Base-by-base conservation (phyloP, 2,888 invertebrate species). In the Cyclophora albipunctata region DNA sequence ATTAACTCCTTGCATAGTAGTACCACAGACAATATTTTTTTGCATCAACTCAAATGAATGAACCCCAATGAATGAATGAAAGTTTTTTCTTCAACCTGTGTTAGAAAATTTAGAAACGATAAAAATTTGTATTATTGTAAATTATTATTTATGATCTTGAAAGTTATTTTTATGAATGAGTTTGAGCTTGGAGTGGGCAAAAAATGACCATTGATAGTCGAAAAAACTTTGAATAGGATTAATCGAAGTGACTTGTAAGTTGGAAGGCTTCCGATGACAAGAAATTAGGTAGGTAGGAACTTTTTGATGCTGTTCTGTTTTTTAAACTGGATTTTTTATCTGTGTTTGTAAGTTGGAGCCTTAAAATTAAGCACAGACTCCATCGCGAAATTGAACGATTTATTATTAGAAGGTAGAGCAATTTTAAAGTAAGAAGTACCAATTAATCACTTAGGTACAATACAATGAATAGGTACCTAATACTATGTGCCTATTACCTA, bases 51-150 rank as follows among this genome's bases (percentile, higher is more conserved):
- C 55, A 57, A 61, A 54, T 69, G 71, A 71, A 69, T 70, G 67
- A 66, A 71, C 56, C 68, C 66, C 66, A 67, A 67, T 73, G 74
- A 75, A 73, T 81, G 81, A 81, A 81, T 69, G 77, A 74, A 75
- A 46, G 59, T 59, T 67, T 67, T 76, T 78, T 76, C 76, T 74
- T 68, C 64, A 72, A 81, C 81, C 81, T 82, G 82, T 77, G 63
- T 71, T 67, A 63, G 68, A 70, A 73, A 69, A 66, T 71, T 69
- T 67, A 67, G 56, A 68, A 67, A 47, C 75, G 69, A 81, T 85
- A 82, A 84, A 86, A 86, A 85, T 81, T 84, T 86, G 82, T 86
- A 81, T 84, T 83, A 82, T 85, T 69, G 69, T 62, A 62, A 65
- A 55, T 73, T 78, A 83, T 84, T 82, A 84, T 86, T 87, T 87